Evolutionary conservation across 2,888 invertebrate species (phyloP), one percentile per base, ranked within the genome.

Genomic region (Drosophila kuntzei): DNA sequence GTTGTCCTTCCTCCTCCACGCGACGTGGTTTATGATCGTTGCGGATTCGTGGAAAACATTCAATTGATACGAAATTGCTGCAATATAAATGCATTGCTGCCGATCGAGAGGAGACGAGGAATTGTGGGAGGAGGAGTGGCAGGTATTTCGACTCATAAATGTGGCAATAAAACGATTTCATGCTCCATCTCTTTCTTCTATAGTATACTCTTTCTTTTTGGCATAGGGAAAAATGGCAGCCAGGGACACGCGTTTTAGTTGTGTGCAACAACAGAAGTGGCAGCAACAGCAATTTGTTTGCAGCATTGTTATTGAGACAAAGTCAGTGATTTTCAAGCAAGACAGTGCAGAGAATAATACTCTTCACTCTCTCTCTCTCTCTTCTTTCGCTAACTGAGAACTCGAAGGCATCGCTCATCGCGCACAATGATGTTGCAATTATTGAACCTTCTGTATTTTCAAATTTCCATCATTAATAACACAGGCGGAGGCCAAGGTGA

Each of bases 361-460:
- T 43, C 27, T 32, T 29, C 18, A 14, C 7, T 20, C 55, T 14
- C 2, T 14, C 51, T 18, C 36, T 36, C 32, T 0, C 54, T 34
- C n/a, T 6, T 16, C 29, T 0, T 54, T 34, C n/a, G 4, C 16
- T 16, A 20, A 43, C 43, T 22, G 20, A 25, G 25, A 32, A 37
- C 41, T 14, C 44, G 54, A 63, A 63, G 69, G 75, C 76, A 69
- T 73, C 78, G 78, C 70, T 72, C 85, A 84, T 75, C 81, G 75
- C 63, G 78, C 76, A 90, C 91, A 91, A 91, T 92, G 90, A 90
- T 90, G 85, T 85, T 90, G 90, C 91, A 92, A 92, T 91, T 91
- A 91, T 91, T 91, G 92, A 91, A 91, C 92, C 91, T 91, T 90
- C 92, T 92, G 91, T 91, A 91, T 91, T 91, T 91, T 90, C 84